Evolutionary conservation across 2,113 vertebrate species (phyloP), one percentile per base, ranked within the genome.

Genomic region (Carettochelys insculpta): DNA sequence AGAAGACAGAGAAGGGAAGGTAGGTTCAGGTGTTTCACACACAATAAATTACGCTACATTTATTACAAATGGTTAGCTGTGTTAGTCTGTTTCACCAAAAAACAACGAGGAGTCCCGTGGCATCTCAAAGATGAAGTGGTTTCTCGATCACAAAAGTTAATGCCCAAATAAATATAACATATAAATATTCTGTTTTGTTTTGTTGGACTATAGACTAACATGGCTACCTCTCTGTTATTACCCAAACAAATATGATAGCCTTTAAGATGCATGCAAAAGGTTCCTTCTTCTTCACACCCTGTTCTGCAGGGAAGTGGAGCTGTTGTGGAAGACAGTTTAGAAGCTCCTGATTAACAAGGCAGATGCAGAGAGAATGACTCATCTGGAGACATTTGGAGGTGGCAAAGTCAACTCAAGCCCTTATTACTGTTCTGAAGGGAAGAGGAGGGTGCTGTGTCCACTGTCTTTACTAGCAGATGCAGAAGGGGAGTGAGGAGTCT

Each of bases 11-110:
- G 82, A 77, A 75, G n/a, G 71, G 11, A 43, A 45, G 71, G 41
- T 6, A 34, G 8, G 17, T 2, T 27, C 25, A 14, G 24, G 1
- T 51, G 52, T 52, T 65, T 87, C 1, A 4, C 2, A 6, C 7
- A 61, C 8, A 56, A 19, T 38, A 20, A 1, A 56, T 16, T 58
- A 0, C 19, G 48, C 56, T 77, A 29, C 50, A 6, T 56, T 58
- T 27, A 10, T 11, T 50, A 12, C 48, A 50, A 14, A 50, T 11
- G 48, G 48, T 11, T 50, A 50, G 48, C 48, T 6, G 48, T 50
- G 14, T 50, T 50, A 50, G 48, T 50, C 48, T 50, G 11, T 50
- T 50, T 50, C 48, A 50, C 11, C 48, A 50, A 50, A 50, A 50
- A n/a, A 12, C 11, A 50, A 14, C 48, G 11, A 50, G 48, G 48